phyloP scores from a whole-genome alignment of 1,140 invertebrate species.

The Saccostrea glomerata region DNA sequence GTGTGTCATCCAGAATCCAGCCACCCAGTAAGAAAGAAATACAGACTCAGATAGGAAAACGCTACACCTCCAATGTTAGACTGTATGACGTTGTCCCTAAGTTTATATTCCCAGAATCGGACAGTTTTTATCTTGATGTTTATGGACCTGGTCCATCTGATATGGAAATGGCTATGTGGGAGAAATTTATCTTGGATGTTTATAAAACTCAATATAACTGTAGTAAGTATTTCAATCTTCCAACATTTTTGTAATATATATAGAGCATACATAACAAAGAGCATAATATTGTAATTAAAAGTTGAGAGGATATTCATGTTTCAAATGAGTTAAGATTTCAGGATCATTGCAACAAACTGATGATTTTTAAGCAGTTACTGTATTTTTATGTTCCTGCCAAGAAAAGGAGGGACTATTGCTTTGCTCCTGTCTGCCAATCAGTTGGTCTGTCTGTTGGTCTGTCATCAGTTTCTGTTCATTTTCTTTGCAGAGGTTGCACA shows the following conservation, averaged over 20 bases:
- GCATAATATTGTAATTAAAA: too few relatives aligned
- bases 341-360: too few relatives aligned
- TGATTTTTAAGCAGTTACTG: too few relatives aligned
- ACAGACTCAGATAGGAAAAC: neutral
- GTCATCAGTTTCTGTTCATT: too few relatives aligned
- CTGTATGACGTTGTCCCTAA: constrained; percentile 12
- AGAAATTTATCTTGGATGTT: constrained; percentile 39
- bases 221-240: neutral
- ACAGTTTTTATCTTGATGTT: constrained; percentile 41
- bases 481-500: too few relatives aligned
- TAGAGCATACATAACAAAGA: too few relatives aligned
- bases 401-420: too few relatives aligned
- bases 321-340: too few relatives aligned
- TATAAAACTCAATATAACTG: constrained; percentile 15
- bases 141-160: constrained; percentile 41
- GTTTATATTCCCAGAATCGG: neutral
- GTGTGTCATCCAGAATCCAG: neutral
- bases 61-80: constrained; percentile 3
- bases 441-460: too few relatives aligned
- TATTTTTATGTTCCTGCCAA: too few relatives aligned
- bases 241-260: neutral
- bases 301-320: too few relatives aligned
- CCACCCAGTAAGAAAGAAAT: neutral
- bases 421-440: too few relatives aligned
- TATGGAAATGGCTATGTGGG: neutral